phyloP scores from a whole-genome alignment of 1,140 invertebrate genomes.

The Nephila pilipes region DNA sequence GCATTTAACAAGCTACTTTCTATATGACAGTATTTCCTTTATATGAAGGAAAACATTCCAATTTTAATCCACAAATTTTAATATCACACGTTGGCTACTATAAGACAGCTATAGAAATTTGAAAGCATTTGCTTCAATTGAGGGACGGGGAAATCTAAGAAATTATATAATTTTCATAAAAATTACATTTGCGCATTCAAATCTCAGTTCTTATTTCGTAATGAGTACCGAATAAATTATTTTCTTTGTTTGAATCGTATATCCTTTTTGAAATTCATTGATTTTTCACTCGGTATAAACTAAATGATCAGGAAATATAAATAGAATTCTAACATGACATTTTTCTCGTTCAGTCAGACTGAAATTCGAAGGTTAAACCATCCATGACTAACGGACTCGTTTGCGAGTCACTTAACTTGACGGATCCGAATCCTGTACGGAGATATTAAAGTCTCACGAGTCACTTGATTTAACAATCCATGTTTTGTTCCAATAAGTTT shows the following conservation, averaged over 20 bases:
- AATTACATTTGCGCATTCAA: too few relatives aligned
- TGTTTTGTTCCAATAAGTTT: not conserved
- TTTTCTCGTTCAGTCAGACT: not conserved
- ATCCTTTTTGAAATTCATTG: not conserved
- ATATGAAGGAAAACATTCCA: too few relatives aligned
- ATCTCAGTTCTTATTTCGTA: too few relatives aligned
- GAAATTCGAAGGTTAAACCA: not conserved
- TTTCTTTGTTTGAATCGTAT: not conserved
- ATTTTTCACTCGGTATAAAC: not conserved
- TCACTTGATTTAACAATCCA: not conserved
- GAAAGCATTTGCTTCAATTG: too few relatives aligned
- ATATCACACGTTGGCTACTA: too few relatives aligned
- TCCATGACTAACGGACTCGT: not conserved
- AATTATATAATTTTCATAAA: too few relatives aligned
- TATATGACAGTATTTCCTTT: too few relatives aligned
- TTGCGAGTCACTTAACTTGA: not conserved
- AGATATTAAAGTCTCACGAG: not conserved
- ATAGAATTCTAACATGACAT: not conserved
- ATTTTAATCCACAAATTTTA: too few relatives aligned
- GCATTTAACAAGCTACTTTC: too few relatives aligned
- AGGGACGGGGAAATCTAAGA: too few relatives aligned
- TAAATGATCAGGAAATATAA: conserved; percentile 27
- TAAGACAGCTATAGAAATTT: too few relatives aligned
- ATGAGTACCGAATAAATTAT: not conserved
- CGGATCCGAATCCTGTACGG: not conserved